Evolutionary conservation across 2,113 vertebrate species (phyloP).

Genomic region (Calypte anna): DNA sequence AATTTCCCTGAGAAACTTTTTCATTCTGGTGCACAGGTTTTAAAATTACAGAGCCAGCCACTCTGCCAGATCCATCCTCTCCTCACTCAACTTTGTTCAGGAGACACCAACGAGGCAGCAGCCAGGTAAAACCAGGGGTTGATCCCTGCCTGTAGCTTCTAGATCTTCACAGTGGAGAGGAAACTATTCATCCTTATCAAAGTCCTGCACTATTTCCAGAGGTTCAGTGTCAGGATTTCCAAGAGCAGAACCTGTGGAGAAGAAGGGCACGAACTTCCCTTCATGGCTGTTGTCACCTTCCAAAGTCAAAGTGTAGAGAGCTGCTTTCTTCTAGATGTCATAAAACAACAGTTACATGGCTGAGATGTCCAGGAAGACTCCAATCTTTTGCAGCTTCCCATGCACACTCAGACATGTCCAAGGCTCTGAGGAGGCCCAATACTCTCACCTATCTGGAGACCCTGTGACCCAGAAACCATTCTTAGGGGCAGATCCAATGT

Average conservation of each 20-base stretch:
- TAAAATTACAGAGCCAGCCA: too few species aligned
- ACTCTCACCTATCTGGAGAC: neutral
- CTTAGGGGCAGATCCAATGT: neutral
- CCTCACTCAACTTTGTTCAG: too few species aligned
- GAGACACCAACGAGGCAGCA: too few species aligned
- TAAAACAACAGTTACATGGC: neutral
- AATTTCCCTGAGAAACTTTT: too few species aligned
- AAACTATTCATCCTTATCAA: neutral
- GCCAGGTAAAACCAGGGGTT: too few species aligned
- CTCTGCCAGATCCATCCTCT: too few species aligned
- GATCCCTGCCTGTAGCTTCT: too few species aligned
- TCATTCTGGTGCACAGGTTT: too few species aligned
- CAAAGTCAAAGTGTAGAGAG: neutral
- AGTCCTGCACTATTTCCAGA: neutral
- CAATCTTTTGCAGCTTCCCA: neutral
- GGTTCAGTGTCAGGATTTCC: neutral
- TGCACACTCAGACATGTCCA: neutral
- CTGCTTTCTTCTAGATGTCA: too few species aligned
- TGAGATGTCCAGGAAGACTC: neutral
- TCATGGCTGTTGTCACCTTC: neutral
- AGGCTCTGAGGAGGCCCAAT: neutral
- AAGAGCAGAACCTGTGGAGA: neutral
- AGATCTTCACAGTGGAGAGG: too few species aligned
- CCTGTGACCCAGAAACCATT: neutral
- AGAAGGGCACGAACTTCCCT: neutral